These are phyloP conservation scores for Mesoclemmys tuberculata DNA, from an alignment of 2,113 vertebrate species.

Conservation along the genomic window DNA sequence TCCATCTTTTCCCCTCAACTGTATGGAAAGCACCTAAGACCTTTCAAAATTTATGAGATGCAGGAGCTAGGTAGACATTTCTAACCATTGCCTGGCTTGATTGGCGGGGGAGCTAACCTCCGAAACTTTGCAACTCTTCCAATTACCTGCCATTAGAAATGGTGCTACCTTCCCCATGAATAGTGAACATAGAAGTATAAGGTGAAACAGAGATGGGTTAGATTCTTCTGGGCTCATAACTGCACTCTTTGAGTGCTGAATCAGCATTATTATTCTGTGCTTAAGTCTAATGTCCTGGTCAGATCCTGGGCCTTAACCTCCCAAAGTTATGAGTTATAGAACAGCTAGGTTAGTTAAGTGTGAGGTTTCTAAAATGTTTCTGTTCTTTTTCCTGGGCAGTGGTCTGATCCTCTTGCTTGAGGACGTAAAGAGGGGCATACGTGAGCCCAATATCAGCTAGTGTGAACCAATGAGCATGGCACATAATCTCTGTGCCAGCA, in stretches of 20 bases:
- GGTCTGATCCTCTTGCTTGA: not conserved
- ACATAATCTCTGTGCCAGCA: not conserved
- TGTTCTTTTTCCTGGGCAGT: not conserved
- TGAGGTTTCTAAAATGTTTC: not conserved
- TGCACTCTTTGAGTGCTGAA: not conserved
- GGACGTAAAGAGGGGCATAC: not conserved
- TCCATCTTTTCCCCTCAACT: not conserved
- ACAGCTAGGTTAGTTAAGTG: not conserved
- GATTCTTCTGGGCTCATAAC: not conserved
- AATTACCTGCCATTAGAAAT: not conserved
- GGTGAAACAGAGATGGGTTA: not conserved
- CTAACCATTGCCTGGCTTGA: not conserved
- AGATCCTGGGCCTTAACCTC: not conserved
- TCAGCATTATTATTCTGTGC: not conserved
- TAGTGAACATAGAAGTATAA: not conserved
- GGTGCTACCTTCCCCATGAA: not conserved
- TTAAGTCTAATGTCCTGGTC: not conserved
- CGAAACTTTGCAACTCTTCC: not conserved
- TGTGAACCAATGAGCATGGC: not conserved
- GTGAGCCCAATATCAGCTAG: not conserved
- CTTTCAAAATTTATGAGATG: not conserved
- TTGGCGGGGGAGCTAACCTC: accelerated
- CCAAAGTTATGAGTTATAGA: not conserved
- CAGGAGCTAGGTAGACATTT: not conserved
- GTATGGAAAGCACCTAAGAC: accelerated